Percentiles rank a stretch among this genome's conserved stretches.
Conservation (phyloP, 2,888 invertebrate genomes). For the Pilophorus perplexus region DNA sequence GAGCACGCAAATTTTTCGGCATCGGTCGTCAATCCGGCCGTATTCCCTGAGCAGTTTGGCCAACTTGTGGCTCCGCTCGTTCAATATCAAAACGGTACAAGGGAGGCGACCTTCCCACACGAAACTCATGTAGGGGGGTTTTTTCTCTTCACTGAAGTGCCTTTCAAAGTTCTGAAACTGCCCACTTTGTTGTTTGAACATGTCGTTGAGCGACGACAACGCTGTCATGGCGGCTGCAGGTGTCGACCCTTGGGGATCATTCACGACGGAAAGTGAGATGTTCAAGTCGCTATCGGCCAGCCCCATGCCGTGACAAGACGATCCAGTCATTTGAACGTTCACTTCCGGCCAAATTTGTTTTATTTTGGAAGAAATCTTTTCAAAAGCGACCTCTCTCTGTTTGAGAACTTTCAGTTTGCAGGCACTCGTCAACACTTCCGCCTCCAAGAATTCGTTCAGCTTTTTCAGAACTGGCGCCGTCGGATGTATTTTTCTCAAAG, state of each 20-base stretch:
- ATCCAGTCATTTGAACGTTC: conserved; percentile 15
- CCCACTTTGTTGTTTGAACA: background rate
- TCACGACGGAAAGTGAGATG: background rate
- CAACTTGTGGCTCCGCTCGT: conserved; percentile 10
- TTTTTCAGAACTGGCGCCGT: background rate
- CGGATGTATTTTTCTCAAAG: background rate
- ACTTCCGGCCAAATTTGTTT: background rate
- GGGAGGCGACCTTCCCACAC: background rate
- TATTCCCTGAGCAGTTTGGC: conserved; percentile 22
- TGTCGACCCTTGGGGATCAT: background rate
- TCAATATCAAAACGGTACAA: conserved; percentile 12
- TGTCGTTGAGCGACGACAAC: no score
- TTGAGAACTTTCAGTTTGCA: background rate
- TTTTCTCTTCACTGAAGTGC: conserved; percentile 23
- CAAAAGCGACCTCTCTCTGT: background rate
- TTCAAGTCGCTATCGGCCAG: conserved; percentile 27
- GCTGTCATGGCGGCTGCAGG: background rate
- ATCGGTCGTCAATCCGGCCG: conserved; percentile 17
- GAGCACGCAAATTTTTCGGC: conserved; percentile 25
- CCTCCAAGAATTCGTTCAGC: conserved; percentile 17
- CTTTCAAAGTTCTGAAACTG: conserved; percentile 7
- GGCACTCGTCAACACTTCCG: background rate
- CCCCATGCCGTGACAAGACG: conserved; percentile 26
- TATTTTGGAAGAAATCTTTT: background rate
- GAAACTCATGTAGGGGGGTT: conserved; percentile 22